Base-by-base conservation (phyloP, 2,113 vertebrate genomes). In the Malurus melanocephalus region DNA sequence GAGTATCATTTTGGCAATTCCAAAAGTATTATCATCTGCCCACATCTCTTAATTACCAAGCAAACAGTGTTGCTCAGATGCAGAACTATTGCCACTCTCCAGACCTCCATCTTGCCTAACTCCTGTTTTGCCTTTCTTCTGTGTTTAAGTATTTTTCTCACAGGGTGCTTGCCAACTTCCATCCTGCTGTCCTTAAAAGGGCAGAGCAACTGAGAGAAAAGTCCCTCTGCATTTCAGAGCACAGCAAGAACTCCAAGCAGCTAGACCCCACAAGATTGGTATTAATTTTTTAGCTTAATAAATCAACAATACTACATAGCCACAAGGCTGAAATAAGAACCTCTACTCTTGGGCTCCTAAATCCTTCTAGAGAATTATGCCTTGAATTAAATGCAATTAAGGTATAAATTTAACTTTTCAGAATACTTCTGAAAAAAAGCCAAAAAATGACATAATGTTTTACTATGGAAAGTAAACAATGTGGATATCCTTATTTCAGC, bases 101-200 rank as follows among this genome's bases (percentile, higher is more conserved):
- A 76, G 77, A 71, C 24, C 71, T 71, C 64, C 93, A 87, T 73
- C 66, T 38, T 85, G n/a, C 57, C 48, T 53, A 56, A 68, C 72
- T 83, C n/a, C 82, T 83, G 26, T 56, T 90, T 88, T 66, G 90
- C 72, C 60, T 88, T 80, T 81, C 87, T 89, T 85, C 85, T 60
- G 48, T 0, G 48, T 89, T 82, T 38, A 7, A 95, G 74, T 88
- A 86, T 87, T 95, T 92, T 95, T 94, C 83, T 95, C 89, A 93
- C 82, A 94, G 87, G 74, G 74, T 82, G 92, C 80, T 60, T 96
- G 94, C 93, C 93, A 96, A 67, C 77, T 94, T 94, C 86, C 85
- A 87, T 61, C 92, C 53, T 80, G 79, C 73, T 95, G 87, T 67
- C 90, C 92, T 96, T 96, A 94, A 89, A 96, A 94, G 92, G 90